Evolutionary conservation across 1,140 invertebrate genomes (phyloP).

Genomic region (Ridgeia piscesae): DNA sequence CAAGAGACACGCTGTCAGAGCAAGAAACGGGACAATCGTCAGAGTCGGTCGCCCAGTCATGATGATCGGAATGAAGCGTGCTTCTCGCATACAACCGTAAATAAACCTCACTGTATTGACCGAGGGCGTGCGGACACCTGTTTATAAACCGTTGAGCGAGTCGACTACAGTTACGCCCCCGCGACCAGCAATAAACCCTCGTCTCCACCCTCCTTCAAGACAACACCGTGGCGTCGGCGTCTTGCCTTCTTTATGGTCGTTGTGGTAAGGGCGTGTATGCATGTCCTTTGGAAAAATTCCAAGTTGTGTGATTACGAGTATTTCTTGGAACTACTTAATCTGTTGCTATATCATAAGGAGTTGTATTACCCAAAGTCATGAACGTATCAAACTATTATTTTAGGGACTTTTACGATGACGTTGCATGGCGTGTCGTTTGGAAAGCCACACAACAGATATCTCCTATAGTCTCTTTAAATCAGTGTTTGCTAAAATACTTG

Average conservation of each 20-base stretch:
- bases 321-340: too few relatives aligned
- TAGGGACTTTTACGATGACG: not conserved
- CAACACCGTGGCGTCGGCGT: not conserved
- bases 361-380: not conserved
- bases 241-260: not conserved
- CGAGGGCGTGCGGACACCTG: not conserved
- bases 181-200: not conserved
- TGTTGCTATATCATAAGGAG: not conserved
- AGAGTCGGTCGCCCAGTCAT: not conserved
- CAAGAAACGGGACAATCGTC: not conserved
- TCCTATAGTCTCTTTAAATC: too few relatives aligned
- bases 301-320: not conserved
- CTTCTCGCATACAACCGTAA: not conserved
- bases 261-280: not conserved
- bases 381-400: not conserved
- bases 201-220: not conserved
- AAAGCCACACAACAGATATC: too few relatives aligned
- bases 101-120: not conserved
- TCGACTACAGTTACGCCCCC: too few relatives aligned
- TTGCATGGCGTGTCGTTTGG: too few relatives aligned
- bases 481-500: too few relatives aligned
- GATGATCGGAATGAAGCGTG: not conserved
- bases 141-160: not conserved
- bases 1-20: not conserved
- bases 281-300: not conserved